Base-by-base conservation (phyloP, 2,797 vertebrate species). In the Dipus sagitta region DNA sequence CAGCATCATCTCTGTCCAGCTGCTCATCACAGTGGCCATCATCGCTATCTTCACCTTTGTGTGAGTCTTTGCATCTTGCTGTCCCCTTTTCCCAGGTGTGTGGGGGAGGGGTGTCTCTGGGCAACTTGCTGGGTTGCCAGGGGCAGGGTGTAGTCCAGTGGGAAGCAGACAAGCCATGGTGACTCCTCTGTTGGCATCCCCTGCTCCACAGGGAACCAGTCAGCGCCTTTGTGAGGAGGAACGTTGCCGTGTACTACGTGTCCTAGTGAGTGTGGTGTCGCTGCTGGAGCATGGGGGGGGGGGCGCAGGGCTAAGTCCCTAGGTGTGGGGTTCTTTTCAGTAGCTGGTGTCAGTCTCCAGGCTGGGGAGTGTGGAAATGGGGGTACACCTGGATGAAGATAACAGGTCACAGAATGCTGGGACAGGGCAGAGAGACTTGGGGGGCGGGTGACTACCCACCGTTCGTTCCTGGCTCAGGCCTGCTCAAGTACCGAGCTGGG, bases 11-110 rank as follows among this genome's bases (percentile, higher is more conserved):
- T 98, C 99, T 0, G 88, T 98, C 58, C 99, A 99, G 98, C 98
- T 99, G 79, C 97, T 98, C 11, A 80, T 99, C 97, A 99, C 99
- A 0, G 98, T 99, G 86, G 99, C 98, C 88, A 98, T 99, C 86
- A 98, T 99, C 0, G 98, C 98, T 0, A 80, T 99, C 95, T 99
- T 99, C 98, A 99, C 98, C 1, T 99, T 99, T 77, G 98, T 99
- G 99, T 99, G 98, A 99, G 99, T 98, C 47, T 93, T 52, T 28
- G 47, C 67, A 90, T 54, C 68, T 42, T n/a, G 6, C 10, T 0
- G 2, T 6, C 23, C 13, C 30, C 74, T 47, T 26, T 26, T 20
- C n/a, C 21, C 2, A 47, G n/a, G 47, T 67, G 60, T 54, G 74
- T 32, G 28, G 24, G 24, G 60, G 54, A 15, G 54, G 54, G 54